These are phyloP conservation scores for Platysteira castanea DNA, from an alignment of 2,113 vertebrate genomes.

Conservation along the genomic window DNA sequence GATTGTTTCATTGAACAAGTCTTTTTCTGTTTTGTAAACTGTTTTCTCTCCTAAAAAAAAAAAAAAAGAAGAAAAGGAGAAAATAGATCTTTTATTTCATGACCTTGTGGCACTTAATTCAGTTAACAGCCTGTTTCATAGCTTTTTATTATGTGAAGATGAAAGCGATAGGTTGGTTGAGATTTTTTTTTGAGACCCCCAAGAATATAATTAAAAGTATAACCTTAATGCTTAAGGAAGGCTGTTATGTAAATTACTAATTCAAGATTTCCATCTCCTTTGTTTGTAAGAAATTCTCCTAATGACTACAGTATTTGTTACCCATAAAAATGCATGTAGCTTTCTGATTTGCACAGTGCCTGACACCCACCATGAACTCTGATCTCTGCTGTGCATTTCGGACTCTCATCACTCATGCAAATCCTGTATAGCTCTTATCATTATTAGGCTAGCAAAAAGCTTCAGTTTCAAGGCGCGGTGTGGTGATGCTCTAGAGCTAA, in stretches of 20 bases:
- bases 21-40: slow-evolving; percentile 73
- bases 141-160: slow-evolving; percentile 42
- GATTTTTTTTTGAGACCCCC: background rate
- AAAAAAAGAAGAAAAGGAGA: background rate
- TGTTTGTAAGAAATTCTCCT: background rate
- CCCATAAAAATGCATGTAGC: background rate
- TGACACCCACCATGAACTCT: background rate
- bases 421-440: background rate
- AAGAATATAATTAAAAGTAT: background rate
- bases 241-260: background rate
- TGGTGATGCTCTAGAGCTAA: background rate
- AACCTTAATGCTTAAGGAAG: background rate
- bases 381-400: background rate
- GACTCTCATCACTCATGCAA: background rate
- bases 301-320: background rate
- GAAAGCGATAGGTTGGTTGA: slow-evolving; percentile 10
- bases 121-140: slow-evolving; percentile 37
- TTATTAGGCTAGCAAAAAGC: background rate
- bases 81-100: slow-evolving; percentile 29
- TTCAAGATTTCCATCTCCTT: slow-evolving; percentile 11
- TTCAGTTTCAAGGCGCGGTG: background rate
- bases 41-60: slow-evolving; percentile 53
- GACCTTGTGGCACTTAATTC: slow-evolving; percentile 43
- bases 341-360: background rate
- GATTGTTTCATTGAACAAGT: slow-evolving; percentile 72